Evolutionary conservation across 2,113 vertebrate genomes (phyloP), one percentile per base, ranked within the genome.

Genomic region (Urocolius indicus): DNA sequence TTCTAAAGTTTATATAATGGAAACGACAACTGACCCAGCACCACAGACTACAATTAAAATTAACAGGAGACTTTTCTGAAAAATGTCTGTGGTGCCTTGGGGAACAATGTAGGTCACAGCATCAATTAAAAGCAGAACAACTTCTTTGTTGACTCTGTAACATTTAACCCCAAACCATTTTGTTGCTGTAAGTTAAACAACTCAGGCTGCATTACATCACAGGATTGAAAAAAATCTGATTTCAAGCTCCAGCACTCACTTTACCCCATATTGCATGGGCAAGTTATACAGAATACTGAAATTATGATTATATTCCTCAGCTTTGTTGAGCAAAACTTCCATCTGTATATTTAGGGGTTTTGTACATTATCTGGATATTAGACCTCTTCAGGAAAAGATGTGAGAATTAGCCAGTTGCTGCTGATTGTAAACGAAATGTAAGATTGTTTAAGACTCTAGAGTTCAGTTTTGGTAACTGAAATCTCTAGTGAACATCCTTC

Each of bases 71-170:
- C 26, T 88, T 91, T 57, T 84, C 72, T 93, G 87, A 91, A 89
- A 97, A 90, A 86, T 0, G 7, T 86, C 84, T 94, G 73, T 67
- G 45, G 46, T 63, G 51, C 89, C 95, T 91, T 71, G n/a, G 91
- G 93, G 78, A 88, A 74, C 59, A 90, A 96, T 93, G 57, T 96
- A 94, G 96, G 96, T 90, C 95, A 96, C 48, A 86, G 61, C 85
- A 94, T 79, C 96, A 92, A 84, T 96, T 94, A 96, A 95, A 96
- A 77, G 52, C 75, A 94, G 89, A 95, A 69, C 68, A 57, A 91
- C 69, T 57, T 87, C 89, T 87, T 88, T 82, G 65, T 65, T 87
- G 75, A 30, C 77, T 81, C 55, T 32, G 8, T 83, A 95, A 82
- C 34, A 49, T 78, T 89, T 94, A 97, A 92, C 66, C 74, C 55